phyloP scores from a whole-genome alignment of 2,888 invertebrate genomes.

The Eristalinus aeneus region DNA sequence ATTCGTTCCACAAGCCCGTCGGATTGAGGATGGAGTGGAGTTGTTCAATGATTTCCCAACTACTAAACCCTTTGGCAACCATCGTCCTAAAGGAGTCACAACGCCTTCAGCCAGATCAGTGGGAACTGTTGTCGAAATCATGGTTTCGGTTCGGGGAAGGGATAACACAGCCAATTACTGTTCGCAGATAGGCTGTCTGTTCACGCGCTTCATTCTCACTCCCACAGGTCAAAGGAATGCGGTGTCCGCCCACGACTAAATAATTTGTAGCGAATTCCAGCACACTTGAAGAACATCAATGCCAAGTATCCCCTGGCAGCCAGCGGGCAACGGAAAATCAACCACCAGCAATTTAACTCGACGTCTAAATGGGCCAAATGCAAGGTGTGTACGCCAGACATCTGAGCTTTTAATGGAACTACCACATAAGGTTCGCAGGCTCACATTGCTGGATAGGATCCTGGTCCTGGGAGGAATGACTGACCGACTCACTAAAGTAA shows the following conservation, averaged over 20 bases:
- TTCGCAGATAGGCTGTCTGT: background rate
- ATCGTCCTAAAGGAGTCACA: too few species aligned
- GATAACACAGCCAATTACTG: background rate
- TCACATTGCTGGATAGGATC: background rate
- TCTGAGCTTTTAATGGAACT: conserved; percentile 3
- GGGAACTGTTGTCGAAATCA: too few species aligned
- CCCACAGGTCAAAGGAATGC: too few species aligned
- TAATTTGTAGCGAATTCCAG: conserved; percentile 23
- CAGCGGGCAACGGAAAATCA: too few species aligned
- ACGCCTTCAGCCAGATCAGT: too few species aligned
- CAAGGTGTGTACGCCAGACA: too few species aligned
- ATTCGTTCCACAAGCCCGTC: too few species aligned
- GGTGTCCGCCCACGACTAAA: conserved; percentile 5
- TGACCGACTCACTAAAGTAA: too few species aligned
- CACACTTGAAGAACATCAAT: conserved; percentile 22
- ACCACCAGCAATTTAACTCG: too few species aligned
- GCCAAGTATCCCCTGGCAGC: conserved; percentile 34
- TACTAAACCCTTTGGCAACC: conserved; percentile 18
- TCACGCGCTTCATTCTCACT: background rate
- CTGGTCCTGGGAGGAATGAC: conserved; percentile 10
- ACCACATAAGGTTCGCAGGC: conserved; percentile 12
- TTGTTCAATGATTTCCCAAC: conserved; percentile 10
- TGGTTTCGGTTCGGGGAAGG: too few species aligned
- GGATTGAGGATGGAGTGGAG: too few species aligned
- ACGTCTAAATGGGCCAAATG: too few species aligned